These are phyloP conservation scores for Neomonachus schauinslandi DNA, from an alignment of 2,113 vertebrate species.

Conservation along the genomic window DNA sequence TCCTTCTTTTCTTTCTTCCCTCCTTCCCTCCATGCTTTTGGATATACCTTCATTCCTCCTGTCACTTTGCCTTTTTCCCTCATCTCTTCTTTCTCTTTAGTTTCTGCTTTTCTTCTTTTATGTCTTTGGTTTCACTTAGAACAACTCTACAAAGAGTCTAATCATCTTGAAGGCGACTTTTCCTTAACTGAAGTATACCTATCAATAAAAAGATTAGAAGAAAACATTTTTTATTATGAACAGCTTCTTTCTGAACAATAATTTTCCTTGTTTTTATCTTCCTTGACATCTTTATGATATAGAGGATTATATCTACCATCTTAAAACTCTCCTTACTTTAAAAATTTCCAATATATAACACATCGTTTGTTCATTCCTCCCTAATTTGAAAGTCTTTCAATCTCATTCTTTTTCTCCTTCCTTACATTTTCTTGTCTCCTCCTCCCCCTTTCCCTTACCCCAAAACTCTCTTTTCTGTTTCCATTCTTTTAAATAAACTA, in stretches of 20 bases:
- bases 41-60: neutral
- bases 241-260: neutral
- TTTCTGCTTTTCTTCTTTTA: neutral
- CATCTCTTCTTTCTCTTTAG: neutral
- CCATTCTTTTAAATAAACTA: neutral
- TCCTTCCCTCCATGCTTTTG: neutral
- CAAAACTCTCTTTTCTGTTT: neutral
- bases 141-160: neutral
- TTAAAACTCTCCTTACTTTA: neutral
- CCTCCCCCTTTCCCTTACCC: neutral
- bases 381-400: neutral
- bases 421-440: neutral
- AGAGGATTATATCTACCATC: neutral
- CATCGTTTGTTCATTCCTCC: neutral
- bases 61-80: neutral
- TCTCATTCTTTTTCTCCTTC: neutral
- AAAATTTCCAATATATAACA: neutral
- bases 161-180: neutral
- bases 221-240: neutral
- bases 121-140: neutral
- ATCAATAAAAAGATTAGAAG: neutral
- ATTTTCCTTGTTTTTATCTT: neutral
- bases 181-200: neutral
- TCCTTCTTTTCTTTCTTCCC: fast-evolving
- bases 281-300: neutral